Evolutionary conservation across 2,888 invertebrate genomes (phyloP), one percentile per base, ranked within the genome.

Genomic region (Apamea anceps): DNA sequence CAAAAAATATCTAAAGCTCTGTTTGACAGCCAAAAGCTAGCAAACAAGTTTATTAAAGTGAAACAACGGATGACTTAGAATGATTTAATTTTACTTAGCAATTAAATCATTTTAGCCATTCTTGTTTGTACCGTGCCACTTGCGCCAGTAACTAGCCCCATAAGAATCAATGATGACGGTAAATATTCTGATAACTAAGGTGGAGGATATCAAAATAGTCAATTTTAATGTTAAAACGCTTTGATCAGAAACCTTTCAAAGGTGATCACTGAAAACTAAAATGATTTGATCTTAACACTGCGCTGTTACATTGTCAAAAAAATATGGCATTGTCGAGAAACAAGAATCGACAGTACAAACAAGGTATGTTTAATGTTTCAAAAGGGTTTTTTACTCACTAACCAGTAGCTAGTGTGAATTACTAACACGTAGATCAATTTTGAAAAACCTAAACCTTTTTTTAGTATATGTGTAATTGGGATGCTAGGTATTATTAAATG

Each of bases 281-380:
- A 57, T 8, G 6, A 68, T 42, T 37, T 67, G 8, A 37, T 54
- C 0, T 32, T 28, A 65, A 42, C 12, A 60, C 7, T 25, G 37
- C 1, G 67, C 62, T 77, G 65, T 72, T 77, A 75, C 42, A 77
- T 84, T 87, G 76, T 87, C 80, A 76, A 75, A 68, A 18, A 84
- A 75, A 18, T 45, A 28, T 54, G 10, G 18, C 66, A 62, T 32
- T 65, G 7, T 65, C 60, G 25, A 60, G 63, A 57, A 42, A 37
- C 42, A 54, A 51, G 18, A 71, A 48, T 66, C 15, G 8, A n/a
- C n/a, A n/a, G 37, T 48, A 32, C 13, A 21, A 51, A 25, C 57
- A 32, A 84, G 73, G 84, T 84, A 83, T 66, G 73, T 82, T 37
- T 45, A 28, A 63, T 63, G 13, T 65, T 76, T 42, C 3, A 60